Percentiles rank a stretch among this genome's conserved stretches.
Evolutionary conservation across 2,113 vertebrate species (phyloP).

Genomic region (Panthera leo): DNA sequence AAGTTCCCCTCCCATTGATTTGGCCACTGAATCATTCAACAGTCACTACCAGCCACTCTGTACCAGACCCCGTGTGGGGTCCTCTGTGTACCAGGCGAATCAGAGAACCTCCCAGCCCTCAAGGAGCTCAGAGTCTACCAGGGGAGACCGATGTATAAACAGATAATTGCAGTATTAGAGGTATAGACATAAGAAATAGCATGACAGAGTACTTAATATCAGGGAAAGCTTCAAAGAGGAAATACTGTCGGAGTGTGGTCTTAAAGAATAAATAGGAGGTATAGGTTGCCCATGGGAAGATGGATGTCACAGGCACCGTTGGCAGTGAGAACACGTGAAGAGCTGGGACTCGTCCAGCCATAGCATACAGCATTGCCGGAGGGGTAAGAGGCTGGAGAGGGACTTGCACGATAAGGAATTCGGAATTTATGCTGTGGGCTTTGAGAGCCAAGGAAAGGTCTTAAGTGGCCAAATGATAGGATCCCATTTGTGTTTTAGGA

Average conservation of each 20-base stretch:
- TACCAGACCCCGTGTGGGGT: neutral
- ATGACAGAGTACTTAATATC: neutral
- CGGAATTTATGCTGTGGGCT: neutral
- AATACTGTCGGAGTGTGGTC: neutral
- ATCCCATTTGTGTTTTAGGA: conserved; percentile 20
- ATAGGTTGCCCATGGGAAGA: neutral
- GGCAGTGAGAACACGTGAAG: neutral
- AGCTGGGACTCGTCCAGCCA: neutral
- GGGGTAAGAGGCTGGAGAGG: neutral
- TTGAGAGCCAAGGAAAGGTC: neutral
- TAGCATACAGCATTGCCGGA: neutral
- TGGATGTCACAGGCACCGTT: neutral
- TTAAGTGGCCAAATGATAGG: neutral
- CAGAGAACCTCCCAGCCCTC: neutral
- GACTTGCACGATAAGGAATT: neutral
- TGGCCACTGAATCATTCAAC: neutral
- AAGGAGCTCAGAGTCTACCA: neutral
- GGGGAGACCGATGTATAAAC: neutral
- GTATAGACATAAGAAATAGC: neutral
- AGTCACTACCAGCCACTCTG: neutral
- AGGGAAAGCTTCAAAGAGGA: neutral
- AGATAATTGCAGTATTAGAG: neutral
- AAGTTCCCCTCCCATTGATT: neutral
- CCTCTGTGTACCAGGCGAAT: neutral
- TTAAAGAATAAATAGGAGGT: neutral